These are phyloP conservation scores for Ophiodon elongatus DNA, from an alignment of 2,113 vertebrate species.

Conservation along the genomic window DNA sequence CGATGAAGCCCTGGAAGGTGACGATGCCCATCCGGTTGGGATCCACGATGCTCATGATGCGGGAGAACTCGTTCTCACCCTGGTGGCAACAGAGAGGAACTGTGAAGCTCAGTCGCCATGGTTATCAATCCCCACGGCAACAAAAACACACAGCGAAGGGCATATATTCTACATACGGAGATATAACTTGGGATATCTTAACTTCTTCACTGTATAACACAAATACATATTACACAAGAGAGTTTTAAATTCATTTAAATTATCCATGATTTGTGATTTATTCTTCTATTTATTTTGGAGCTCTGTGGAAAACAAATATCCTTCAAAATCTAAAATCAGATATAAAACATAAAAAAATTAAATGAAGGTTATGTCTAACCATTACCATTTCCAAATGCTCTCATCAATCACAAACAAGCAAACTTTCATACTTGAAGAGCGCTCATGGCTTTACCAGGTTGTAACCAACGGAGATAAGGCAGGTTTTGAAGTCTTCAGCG, in stretches of 20 bases:
- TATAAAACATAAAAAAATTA: neutral
- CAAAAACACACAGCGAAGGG: neutral
- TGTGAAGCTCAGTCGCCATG: conserved; percentile 12
- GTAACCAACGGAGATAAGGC: conserved; percentile 99
- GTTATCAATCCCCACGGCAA: conserved; percentile 10
- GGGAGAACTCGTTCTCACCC: conserved; percentile 97
- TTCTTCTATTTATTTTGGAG: neutral
- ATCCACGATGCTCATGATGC: conserved; percentile 99
- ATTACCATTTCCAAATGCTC: conserved; percentile 28
- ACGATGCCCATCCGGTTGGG: conserved; percentile 96
- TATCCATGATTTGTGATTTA: neutral
- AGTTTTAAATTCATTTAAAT: neutral
- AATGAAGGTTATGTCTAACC: neutral
- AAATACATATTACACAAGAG: neutral
- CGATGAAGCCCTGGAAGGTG: conserved; percentile 99
- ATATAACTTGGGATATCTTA: neutral
- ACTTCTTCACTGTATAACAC: neutral
- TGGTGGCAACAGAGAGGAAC: conserved; percentile 69
- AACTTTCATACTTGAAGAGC: conserved; percentile 51
- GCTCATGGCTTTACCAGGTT: conserved; percentile 85
- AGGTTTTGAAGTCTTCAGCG: conserved; percentile 99
- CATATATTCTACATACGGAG: neutral
- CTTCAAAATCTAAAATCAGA: neutral
- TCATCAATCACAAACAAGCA: conserved; percentile 44
- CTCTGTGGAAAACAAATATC: neutral